Evolutionary conservation across 2,888 invertebrate genomes (phyloP).

Genomic region (Scaptomyza polygonia): DNA sequence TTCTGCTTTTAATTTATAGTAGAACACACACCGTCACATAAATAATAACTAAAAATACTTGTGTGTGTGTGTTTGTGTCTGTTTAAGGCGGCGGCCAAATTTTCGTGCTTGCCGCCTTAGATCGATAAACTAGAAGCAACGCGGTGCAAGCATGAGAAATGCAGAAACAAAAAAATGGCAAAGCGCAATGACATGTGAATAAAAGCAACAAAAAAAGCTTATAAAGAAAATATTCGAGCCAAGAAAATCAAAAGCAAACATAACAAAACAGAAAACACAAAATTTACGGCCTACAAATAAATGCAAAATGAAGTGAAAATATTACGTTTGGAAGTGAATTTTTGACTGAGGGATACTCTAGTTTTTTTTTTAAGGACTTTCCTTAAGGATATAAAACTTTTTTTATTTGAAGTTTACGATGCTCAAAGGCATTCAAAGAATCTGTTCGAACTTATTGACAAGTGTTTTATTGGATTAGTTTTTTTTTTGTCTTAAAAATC

Average conservation of each 20-base stretch:
- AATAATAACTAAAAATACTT: conserved; percentile 44
- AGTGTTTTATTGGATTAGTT: neutral
- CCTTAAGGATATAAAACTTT: too few relatives aligned
- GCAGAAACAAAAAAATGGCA: conserved; percentile 21
- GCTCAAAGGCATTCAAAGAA: neutral
- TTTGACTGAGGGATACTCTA: neutral
- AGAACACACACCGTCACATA: conserved; percentile 27
- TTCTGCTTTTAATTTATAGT: conserved; percentile 37
- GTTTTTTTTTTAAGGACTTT: too few relatives aligned
- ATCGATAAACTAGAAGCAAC: conserved; percentile 66
- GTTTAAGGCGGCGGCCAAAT: conserved; percentile 53
- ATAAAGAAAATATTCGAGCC: neutral
- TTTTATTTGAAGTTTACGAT: neutral
- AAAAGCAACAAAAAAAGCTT: conserved; percentile 2
- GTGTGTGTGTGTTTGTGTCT: conserved; percentile 8
- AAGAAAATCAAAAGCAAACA: conserved; percentile 12
- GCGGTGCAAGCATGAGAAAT: conserved; percentile 39
- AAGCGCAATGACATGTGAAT: conserved; percentile 48
- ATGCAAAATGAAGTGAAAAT: conserved; percentile 1
- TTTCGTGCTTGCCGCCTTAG: conserved; percentile 54
- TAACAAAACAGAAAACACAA: conserved; percentile 23
- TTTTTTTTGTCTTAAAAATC: neutral
- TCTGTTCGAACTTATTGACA: neutral
- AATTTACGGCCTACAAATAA: conserved; percentile 14
- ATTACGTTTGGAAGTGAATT: neutral